Conservation (phyloP, 1,140 invertebrate genomes). For the Zaprionus taronus region DNA sequence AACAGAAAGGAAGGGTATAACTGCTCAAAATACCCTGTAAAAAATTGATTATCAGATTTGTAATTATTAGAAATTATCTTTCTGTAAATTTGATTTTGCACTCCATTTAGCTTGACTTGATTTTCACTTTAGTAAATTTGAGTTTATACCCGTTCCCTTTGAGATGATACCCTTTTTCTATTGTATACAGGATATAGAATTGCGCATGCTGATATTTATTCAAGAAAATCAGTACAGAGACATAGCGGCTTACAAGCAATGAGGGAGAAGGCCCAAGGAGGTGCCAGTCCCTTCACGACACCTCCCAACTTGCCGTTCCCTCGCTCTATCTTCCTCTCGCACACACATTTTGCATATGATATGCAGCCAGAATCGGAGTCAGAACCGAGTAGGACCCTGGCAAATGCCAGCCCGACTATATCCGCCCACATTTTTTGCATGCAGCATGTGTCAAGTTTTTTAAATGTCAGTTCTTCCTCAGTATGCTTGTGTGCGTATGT, state of each 20-base stretch:
- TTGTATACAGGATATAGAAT: conserved; percentile 15
- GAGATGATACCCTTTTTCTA: neutral
- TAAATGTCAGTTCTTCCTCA: conserved; percentile 61
- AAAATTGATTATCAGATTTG: neutral
- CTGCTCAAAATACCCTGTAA: neutral
- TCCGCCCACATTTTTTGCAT: conserved; percentile 67
- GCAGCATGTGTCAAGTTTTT: conserved; percentile 67
- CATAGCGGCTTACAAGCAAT: conserved; percentile 57
- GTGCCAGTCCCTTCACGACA: neutral
- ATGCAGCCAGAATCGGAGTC: conserved; percentile 47
- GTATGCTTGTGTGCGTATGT: conserved; percentile 20
- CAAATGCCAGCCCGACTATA: conserved; percentile 29
- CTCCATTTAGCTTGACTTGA: neutral
- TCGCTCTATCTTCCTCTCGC: conserved; percentile 6
- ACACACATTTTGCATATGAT: conserved; percentile 54
- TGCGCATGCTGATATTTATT: conserved; percentile 73
- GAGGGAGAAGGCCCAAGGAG: neutral
- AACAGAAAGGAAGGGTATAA: neutral
- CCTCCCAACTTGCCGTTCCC: neutral
- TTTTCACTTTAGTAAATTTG: neutral
- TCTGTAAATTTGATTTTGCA: neutral
- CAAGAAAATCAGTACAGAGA: conserved; percentile 74
- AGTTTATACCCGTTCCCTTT: neutral
- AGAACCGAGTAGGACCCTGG: conserved; percentile 12
- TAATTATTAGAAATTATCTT: neutral